Base-by-base conservation (phyloP, 2,113 vertebrate genomes). In the Tupaia chinensis region DNA sequence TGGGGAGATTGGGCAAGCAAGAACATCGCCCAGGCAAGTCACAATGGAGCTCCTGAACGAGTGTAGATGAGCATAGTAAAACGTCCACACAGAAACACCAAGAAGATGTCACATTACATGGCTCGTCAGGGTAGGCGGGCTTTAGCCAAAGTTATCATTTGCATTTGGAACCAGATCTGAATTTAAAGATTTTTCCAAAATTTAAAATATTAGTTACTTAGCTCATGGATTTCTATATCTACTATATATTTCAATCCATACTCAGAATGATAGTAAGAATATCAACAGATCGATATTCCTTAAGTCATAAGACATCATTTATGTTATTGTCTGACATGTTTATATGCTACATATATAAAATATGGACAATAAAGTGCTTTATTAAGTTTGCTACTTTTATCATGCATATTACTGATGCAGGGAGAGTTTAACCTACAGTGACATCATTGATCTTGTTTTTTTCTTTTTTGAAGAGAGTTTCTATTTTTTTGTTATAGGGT, bases 121-220 rank as follows among this genome's bases (percentile, higher is more conserved):
- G 95, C 22, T 95, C 92, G 97, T 66, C 20, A 34, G 84, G 85
- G 87, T 77, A 76, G 69, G 56, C 63, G 65, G 53, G 29, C 53
- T 81, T 29, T 84, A 87, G 66, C 82, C 32, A 87, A 60, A 60
- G 25, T 92, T 76, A 60, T 88, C 27, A 53, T 85, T 81, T 94
- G 25, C 10, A 88, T 88, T 79, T 82, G 44, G 14, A 85, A 23
- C 10, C 23, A 93, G 58, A 69, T 95, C 56, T 90, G 92, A 68
- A 69, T 95, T 89, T 89, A 93, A 81, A 74, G 25, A 73, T 54
- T 22, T 73, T 56, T 19, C 6, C 14, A 6, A 29, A 56, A 34
- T 92, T 84, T 93, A 87, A 69, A 11, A 73, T 32, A 93, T 34
- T 16, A n/a, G 20, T 32, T 78, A 54, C 9, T 96, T 70, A 83